Percentiles rank a stretch among this genome's conserved stretches.
phyloP scores from a whole-genome alignment of 2,797 vertebrate species.

The Myiotriccus ornatus region DNA sequence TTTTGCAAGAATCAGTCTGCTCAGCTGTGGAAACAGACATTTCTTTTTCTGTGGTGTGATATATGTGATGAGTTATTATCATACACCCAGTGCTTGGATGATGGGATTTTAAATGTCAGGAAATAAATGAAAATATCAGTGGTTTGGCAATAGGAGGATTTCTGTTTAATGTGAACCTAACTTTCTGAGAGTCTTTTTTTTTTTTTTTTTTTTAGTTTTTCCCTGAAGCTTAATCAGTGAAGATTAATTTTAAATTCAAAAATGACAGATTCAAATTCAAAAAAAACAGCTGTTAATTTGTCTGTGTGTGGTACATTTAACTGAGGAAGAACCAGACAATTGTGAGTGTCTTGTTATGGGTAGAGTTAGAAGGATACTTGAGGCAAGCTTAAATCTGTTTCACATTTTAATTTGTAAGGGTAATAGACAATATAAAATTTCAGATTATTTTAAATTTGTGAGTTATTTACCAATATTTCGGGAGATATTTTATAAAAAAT shows the following conservation, averaged over 20 bases:
- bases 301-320: background rate
- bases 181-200: conserved; percentile 18
- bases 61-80: conserved; percentile 18
- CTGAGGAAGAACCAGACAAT: background rate
- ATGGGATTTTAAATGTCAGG: conserved; percentile 65
- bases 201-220: background rate
- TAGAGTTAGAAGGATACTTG: background rate
- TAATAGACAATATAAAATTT: background rate
- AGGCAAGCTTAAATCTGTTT: background rate
- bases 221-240: background rate
- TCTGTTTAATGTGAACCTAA: conserved; percentile 19
- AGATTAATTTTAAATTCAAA: conserved; percentile 29
- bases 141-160: conserved; percentile 41
- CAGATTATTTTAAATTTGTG: background rate
- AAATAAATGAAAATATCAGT: conserved; percentile 66
- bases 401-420: background rate
- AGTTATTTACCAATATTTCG: background rate
- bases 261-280: background rate
- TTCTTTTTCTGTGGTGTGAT: conserved; percentile 31
- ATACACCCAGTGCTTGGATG: conserved; percentile 10
- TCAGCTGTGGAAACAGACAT: conserved; percentile 61
- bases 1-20: conserved; percentile 53
- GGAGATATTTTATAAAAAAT: background rate
- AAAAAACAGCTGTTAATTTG: background rate
- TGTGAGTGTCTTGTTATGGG: background rate